These are phyloP conservation scores for Phortica variegata DNA, from an alignment of 1,140 invertebrate genomes.

Conservation along the genomic window DNA sequence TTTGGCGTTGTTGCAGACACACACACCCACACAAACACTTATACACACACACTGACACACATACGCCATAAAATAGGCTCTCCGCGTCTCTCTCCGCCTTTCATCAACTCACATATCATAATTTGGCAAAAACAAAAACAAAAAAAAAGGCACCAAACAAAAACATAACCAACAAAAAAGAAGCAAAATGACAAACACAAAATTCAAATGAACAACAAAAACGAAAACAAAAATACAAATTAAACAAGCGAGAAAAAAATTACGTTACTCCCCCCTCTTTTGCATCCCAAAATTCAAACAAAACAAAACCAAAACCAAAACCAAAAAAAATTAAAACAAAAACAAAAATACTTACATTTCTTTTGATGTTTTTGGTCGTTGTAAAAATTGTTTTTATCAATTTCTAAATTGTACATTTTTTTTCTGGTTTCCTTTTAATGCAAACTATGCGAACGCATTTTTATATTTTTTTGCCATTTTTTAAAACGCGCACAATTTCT, in stretches of 20 bases:
- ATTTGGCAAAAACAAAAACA: slow-evolving; percentile 18
- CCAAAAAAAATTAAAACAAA: slow-evolving; percentile 19
- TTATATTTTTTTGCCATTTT: too few species aligned
- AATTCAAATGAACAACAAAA: slow-evolving; percentile 6
- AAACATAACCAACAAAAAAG: slow-evolving; percentile 18
- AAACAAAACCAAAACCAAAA: slow-evolving; percentile 7
- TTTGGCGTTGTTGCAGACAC: too few species aligned
- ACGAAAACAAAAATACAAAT: slow-evolving; percentile 10
- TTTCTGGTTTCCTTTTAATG: too few species aligned
- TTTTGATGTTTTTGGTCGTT: slow-evolving; percentile 3
- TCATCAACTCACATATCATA: slow-evolving; percentile 8
- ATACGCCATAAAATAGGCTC: neutral
- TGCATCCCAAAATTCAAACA: too few species aligned
- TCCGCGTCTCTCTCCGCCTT: neutral
- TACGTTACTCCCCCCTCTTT: too few species aligned
- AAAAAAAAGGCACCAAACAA: too few species aligned
- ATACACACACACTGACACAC: slow-evolving; percentile 5
- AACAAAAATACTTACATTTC: slow-evolving; percentile 20
- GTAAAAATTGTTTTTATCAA: too few species aligned
- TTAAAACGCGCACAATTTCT: too few species aligned
- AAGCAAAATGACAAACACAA: slow-evolving; percentile 10
- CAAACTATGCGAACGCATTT: too few species aligned
- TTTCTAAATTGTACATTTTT: too few species aligned
- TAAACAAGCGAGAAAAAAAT: slow-evolving; percentile 6
- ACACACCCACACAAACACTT: slow-evolving; percentile 9